Evolutionary conservation across 2,113 vertebrate species (phyloP), one percentile per base, ranked within the genome.

Genomic region (Albula goreensis): DNA sequence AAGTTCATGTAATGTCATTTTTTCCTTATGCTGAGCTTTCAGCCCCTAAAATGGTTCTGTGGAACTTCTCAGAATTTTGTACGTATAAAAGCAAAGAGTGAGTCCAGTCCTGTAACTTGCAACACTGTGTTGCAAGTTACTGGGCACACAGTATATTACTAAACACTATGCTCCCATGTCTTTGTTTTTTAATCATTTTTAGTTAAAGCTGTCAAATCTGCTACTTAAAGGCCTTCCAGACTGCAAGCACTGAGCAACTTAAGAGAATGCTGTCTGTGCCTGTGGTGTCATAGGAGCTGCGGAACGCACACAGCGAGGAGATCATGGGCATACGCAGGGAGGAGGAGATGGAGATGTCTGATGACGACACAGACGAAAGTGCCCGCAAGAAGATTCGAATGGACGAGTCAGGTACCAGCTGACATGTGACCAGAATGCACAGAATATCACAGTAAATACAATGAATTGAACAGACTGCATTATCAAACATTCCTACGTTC

Each of bases 291-390:
- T 93, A 99, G 98, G 98, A 99, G 92, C 95, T 99, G 89, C 96
- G 98, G 87, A 98, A 97, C 8, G 98, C 97, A 80, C 97, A 99
- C 90, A 98, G 97, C 48, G 98, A 99, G 83, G 98, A 99, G 88
- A 96, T 99, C 87, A 98, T 98, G 97, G 97, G 97, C 81, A 98
- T 99, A 89, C 94, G 98, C 0, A 95, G 97, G 0, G 98, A 99
- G 89, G 97, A 99, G 89, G 98, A 99, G 89, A 99, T 98, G 98
- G 98, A 99, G 92, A 98, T 99, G 98, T 99, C 98, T 0, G 98
- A 99, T 12, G 98, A 99, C 31, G 98, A 99, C 87, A 94, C 91
- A 5, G 96, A 95, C 50, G 97, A 97, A 90, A 96, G 93, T 85
- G 96, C 96, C 51, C 96, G 92, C 80, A 98, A 98, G 93, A 97